Evolutionary conservation across 2,797 vertebrate genomes (phyloP), one percentile per base, ranked within the genome.

Genomic region (Ispidina lecontei): DNA sequence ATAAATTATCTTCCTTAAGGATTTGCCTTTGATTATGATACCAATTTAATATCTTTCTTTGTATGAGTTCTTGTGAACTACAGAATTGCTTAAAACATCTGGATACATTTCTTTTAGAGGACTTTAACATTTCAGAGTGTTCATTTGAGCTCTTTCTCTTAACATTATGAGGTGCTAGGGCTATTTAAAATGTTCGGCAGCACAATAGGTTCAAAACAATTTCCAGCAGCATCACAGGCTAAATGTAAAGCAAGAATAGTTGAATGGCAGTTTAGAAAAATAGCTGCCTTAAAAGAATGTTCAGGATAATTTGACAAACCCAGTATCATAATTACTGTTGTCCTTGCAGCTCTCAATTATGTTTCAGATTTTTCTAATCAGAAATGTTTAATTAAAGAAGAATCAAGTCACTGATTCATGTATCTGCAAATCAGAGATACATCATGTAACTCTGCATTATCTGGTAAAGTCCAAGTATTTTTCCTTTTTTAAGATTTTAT

Each of bases 1-100:
- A 71, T 75, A 91, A 92, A 84, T 91, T 85, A 76, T 84, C 23
- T 60, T 92, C 28, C 76, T 88, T 59, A 90, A 93, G 46, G 43
- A 94, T 92, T 89, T 96, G 52, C 39, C 76, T 52, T 88, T 88
- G 72, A 63, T 49, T 85, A 51, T 55, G 90, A 95, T 87, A 83
- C 54, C 26, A 89, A 17, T 85, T 87, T 90, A n/a, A 52, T 71
- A 71, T 51, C 22, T 87, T 82, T 60, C 56, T 76, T 79, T 44
- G 35, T 65, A 35, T 12, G 58, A 84, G 26, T 72, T 93, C 72
- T 47, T 47, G 23, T 23, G 26, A 51, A 56, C 71, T 62, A 83
- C 0, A 54, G 62, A 74, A 92, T 77, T 80, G 29, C 62, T 80
- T 91, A 68, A 62, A 91, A 73, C 16, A 68, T 58, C 14, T 54